Evolutionary conservation across 2,888 invertebrate genomes (phyloP), one percentile per base, ranked within the genome.

Genomic region (Acrobasis repandana): DNA sequence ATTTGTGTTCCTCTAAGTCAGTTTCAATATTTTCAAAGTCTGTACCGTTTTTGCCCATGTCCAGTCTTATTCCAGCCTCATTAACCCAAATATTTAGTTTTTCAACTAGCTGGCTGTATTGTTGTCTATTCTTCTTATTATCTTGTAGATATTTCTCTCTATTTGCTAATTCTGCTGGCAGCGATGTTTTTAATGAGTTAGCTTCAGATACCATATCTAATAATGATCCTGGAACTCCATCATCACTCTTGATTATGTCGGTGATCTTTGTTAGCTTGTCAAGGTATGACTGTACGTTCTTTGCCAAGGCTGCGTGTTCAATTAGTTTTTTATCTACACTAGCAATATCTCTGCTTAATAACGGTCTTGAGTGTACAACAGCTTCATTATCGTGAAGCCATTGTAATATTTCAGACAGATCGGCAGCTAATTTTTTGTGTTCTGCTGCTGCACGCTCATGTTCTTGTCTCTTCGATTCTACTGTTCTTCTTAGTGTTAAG

Each of bases 401-500:
- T 78, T 97, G 96, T 11, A 98, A 91, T 20, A 97, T 95, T 58
- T 95, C 95, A 46, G 96, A 95, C n/a, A 98, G 83, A 79, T 97
- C 97, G 36, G 95, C 94, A 0, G 96, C 95, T 59, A 98, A 90
- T 87, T 98, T 97, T 73, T 95, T 95, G 80, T 98, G 97, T 76
- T 98, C 98, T 20, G 97, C 97, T 8, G 97, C 95, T 0, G 97
- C 96, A 58, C 95, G 93, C 81, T 98, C 97, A 76, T 97, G 97
- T 75, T 98, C 96, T 79, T 97, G 96, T 43, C 96, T 94, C 78
- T 97, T 97, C 43, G 95, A 95, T 77, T 98, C 98, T 0, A 98
- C 97, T 1, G 95, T 92, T 75, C 97, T 94, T 77, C 97, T 94
- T 4, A 98, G 86, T 61, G 95, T 94, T 60, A 96, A 94, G 15